Evolutionary conservation across 1,140 invertebrate species (phyloP).

Genomic region (Bombus picipes): DNA sequence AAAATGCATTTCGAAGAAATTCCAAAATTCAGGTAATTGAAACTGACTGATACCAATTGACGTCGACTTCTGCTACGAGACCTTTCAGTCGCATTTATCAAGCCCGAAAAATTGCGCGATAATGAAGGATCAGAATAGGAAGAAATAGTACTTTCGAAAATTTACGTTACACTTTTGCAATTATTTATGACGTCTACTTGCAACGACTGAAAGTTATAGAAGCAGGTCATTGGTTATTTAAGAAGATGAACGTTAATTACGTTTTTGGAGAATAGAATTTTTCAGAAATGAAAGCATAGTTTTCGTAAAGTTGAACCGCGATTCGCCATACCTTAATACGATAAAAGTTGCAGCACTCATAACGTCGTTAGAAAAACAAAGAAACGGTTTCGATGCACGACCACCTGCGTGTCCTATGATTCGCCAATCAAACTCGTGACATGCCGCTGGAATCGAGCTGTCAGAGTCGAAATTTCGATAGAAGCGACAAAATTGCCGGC

Average conservation of each 20-base stretch:
- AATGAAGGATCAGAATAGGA: background rate
- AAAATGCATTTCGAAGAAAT: too few species aligned
- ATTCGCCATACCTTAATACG: background rate
- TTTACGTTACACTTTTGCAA: background rate
- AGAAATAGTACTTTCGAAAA: background rate
- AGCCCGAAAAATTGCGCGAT: too few species aligned
- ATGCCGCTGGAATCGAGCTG: conserved; percentile 18
- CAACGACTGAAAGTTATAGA: background rate
- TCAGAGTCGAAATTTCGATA: conserved; percentile 28
- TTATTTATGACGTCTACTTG: conserved; percentile 49
- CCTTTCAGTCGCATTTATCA: too few species aligned
- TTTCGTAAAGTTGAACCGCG: too few species aligned
- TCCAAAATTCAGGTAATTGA: too few species aligned
- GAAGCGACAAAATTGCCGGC: conserved; percentile 10
- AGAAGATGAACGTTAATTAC: background rate
- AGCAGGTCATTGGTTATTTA: too few species aligned
- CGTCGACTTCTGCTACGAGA: too few species aligned
- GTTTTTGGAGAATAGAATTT: background rate
- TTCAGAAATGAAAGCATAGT: too few species aligned
- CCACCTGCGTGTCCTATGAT: conserved; percentile 18
- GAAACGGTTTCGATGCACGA: conserved; percentile 49
- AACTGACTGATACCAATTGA: too few species aligned
- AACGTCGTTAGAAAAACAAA: conserved; percentile 2
- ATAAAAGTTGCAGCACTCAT: background rate
- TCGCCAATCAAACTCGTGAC: conserved; percentile 26